Evolutionary conservation across 2,113 vertebrate genomes (phyloP), one percentile per base, ranked within the genome.

Genomic region (Tyto alba): DNA sequence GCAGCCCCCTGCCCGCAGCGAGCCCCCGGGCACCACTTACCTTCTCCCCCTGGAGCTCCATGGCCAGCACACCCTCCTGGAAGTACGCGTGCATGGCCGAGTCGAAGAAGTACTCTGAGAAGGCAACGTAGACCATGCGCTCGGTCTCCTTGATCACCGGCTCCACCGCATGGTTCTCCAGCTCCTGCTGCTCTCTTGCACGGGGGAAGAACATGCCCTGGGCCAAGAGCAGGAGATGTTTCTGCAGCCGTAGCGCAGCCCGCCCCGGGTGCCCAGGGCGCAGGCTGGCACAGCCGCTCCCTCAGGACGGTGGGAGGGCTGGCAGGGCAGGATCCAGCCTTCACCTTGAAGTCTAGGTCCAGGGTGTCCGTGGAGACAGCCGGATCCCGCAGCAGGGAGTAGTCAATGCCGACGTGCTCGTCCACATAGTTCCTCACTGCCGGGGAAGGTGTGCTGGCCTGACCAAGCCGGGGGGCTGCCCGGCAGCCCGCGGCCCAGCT

Each of bases 31-130:
- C 60, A 3, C 48, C 4, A 7, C 60, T 62, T 53, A 99, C 99
- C 98, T 99, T 97, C 74, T 99, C 98, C 5, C 99, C 98, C 17
- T 97, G 84, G 15, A 99, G 98, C 34, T 98, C 88, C 73, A 98
- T 98, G 93, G 96, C 93, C 93, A 99, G 98, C 36, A 98, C 95
- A 3, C 98, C 98, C 0, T 98, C 99, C 79, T 72, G 98, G 98
- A 98, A 99, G 97, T 99, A 99, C 0, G 99, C 96, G 3, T 98
- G 98, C 98, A 99, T 98, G 25, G 99, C 99, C 0, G 99, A 99
- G 95, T 99, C 99, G 0, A 99, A 99, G 97, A 99, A 99, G 96
- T 98, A 99, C 96, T 99, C 99, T 0, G 99, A 99, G 85, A 99
- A 98, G 18, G 98, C 98, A 13, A 99, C 96, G 0, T 99, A 99